Evolutionary conservation across 2,888 invertebrate genomes (phyloP).

Genomic region (Embidobia sp.): DNA sequence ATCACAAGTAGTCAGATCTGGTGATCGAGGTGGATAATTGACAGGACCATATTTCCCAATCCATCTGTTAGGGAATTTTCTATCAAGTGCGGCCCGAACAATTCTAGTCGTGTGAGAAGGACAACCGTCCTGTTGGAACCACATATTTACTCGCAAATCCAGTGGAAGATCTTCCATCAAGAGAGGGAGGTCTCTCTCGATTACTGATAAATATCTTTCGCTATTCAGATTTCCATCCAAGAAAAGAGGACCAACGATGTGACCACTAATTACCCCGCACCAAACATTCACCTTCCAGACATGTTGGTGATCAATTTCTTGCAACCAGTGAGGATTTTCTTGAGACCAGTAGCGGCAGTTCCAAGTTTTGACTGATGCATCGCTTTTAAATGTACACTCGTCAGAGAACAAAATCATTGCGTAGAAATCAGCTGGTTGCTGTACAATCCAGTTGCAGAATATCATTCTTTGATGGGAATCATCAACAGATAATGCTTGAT

Average conservation of each 20-base stretch:
- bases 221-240: slow-evolving; percentile 31
- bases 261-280: slow-evolving; percentile 28
- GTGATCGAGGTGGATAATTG: slow-evolving; percentile 61
- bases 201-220: slow-evolving; percentile 3
- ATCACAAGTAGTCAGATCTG: not conserved
- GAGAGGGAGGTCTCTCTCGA: not conserved
- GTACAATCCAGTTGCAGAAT: slow-evolving; percentile 5
- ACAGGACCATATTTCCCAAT: slow-evolving; percentile 64
- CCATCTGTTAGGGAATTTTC: slow-evolving; percentile 51
- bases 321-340: slow-evolving; percentile 3
- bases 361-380: slow-evolving; percentile 1
- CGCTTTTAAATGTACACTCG: slow-evolving; percentile 20
- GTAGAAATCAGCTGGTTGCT: not conserved
- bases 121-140: not conserved
- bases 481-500: not conserved
- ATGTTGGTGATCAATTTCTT: slow-evolving; percentile 63
- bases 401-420: slow-evolving; percentile 11
- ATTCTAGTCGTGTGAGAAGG: slow-evolving; percentile 64
- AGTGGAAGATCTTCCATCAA: not conserved
- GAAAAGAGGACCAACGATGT: slow-evolving; percentile 26
- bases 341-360: slow-evolving; percentile 10
- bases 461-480: not conserved
- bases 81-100: slow-evolving; percentile 58
- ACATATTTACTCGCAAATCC: slow-evolving; percentile 46
- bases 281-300: slow-evolving; percentile 38